Base-by-base conservation (phyloP, 2,797 vertebrate genomes). In the Amblyopsis hoosieri region DNA sequence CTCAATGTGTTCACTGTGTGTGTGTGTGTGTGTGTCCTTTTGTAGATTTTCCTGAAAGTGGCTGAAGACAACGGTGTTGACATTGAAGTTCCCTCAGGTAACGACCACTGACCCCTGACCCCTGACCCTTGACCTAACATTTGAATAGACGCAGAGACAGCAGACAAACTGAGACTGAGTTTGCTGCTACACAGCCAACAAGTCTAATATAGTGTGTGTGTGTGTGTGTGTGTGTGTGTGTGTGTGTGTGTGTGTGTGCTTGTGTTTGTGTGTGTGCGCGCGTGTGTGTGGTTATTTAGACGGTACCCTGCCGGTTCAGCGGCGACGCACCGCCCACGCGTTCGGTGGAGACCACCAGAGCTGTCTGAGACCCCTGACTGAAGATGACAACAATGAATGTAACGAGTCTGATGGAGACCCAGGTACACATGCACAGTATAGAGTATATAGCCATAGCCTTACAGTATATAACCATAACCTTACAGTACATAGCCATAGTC, bases 21-120 rank as follows among this genome's bases (percentile, higher is more conserved):
- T 33, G 42, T 6, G 42, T 33, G 11, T 14, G 23, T 15, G 11
- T 19, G 11, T 33, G 42, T 6, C 29, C 31, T 55, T 54, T 17
- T 84, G 59, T 78, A 99, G 97, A 98, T 99, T 81, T 99, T 99
- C 72, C 93, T 99, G 58, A 99, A 99, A 88, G 97, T 99, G 67
- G 97, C 97, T n/a, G 94, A 98, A 80, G 97, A 98, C 60, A 96
- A 93, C 0, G 96, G 97, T 3, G 97, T 99, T 14, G 97, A 99
- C 71, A 92, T 93, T 0, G 96, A 97, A 68, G 94, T 94, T 0
- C 86, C 81, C 4, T 97, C 97, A 92, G 97, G 97, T 98, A 85
- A 89, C 70, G 4, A 56, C 14, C 52, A 4, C 49, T 51, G 58
- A 61, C 15, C 19, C 19, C 19, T 23, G 19, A 23, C 19, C 19